A percentile compares a stretch with the other conserved stretches of the same genome.
Conservation (phyloP, 2,113 vertebrate species). For the Orycteropus afer region DNA sequence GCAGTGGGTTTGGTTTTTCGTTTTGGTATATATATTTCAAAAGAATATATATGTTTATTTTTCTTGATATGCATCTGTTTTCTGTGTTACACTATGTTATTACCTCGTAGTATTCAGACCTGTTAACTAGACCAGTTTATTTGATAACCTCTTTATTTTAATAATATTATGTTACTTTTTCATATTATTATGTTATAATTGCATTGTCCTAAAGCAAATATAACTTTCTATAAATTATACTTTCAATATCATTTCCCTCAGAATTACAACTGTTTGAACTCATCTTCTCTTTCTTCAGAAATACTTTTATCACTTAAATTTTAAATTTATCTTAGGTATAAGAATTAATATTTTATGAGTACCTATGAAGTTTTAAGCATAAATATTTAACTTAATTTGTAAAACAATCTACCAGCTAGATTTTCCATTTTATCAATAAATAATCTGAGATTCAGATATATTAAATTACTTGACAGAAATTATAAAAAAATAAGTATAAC, state of each 20-base stretch:
- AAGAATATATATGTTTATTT: background rate
- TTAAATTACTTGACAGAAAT: background rate
- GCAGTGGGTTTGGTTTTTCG: too few relatives aligned
- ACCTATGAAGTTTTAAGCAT: background rate
- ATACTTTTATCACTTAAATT: background rate
- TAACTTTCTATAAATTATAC: background rate
- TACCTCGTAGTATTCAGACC: background rate
- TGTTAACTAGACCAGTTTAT: background rate
- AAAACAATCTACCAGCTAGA: background rate
- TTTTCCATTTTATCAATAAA: background rate
- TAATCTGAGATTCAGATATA: background rate
- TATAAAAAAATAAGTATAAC: background rate
- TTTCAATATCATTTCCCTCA: background rate
- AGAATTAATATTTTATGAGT: background rate
- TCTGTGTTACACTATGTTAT: background rate
- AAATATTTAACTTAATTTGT: background rate
- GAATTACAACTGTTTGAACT: background rate
- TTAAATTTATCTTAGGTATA: background rate
- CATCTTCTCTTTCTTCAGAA: background rate
- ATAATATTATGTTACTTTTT: background rate
- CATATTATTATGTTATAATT: background rate
- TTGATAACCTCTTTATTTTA: background rate
- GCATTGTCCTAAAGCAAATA: background rate
- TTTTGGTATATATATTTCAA: too few relatives aligned
- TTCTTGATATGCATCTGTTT: background rate